Evolutionary conservation across 64 coral and sea anemone genomes (phyloP), one percentile per base, ranked within the genome.

Genomic region (Actinia equina): DNA sequence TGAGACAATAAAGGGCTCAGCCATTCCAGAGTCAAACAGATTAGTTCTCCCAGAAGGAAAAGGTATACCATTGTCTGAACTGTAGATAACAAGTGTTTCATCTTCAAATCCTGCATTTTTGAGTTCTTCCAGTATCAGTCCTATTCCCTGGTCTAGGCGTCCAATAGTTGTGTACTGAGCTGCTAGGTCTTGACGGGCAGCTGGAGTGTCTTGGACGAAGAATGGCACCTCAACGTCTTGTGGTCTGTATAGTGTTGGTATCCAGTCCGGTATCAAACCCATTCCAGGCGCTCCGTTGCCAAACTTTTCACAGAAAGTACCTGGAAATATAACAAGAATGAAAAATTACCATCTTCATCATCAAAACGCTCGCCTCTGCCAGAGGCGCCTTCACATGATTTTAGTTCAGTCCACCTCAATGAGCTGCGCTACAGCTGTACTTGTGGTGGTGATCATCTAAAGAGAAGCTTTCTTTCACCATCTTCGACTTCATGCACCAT

Each of bases 271-370:
- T 57, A 98, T 98, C 11, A 94, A 59, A 22, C 95, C 95, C 95
- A 98, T 98, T 14, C 92, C 95, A 3, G 89, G 87, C 19, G 92
- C 90, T 49, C 95, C 93, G 82, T 94, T 98, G 22, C 95, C 95
- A 98, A 98, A 98, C 82, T 94, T 98, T 77, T 98, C 95, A 90
- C 95, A 98, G 60, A 98, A 98, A 52, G n/a, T 82, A 55, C 95
- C 95, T 98, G 52, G 7, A 87, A 74, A 74, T 15, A 10, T 37
- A 41, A 16, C 69, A 74, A 74, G 55, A 7, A 57, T 57, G 55
- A 6, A 57, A 57, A 57, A 57, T 57, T 16, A 11, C 15, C 7
- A 57, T 14, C 55, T 49, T 49, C 10, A 57, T 8, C 55, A 57
- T 12, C 55, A 57, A 37, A 37, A 37, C 30, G 30, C 30, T 37